Evolutionary conservation across 2,888 invertebrate genomes (phyloP).

Genomic region (Andrena haemorrhoa): DNA sequence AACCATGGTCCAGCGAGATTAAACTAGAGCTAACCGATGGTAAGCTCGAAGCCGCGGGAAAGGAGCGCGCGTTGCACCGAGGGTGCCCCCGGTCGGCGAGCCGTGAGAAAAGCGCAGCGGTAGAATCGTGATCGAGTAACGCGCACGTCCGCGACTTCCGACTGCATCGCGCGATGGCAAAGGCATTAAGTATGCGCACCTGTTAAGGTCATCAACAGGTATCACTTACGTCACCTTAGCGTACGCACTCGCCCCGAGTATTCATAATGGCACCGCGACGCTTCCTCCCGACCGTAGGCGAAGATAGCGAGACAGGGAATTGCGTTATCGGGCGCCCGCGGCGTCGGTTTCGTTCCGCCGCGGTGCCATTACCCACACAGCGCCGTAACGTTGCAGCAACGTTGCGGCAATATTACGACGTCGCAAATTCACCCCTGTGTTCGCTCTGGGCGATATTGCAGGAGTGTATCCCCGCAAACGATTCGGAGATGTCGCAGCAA

Average conservation of each 20-base stretch:
- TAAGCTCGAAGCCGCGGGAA: neutral
- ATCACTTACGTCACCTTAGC: constrained; percentile 71
- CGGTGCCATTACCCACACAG: too few relatives aligned
- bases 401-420: too few relatives aligned
- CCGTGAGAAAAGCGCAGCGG: constrained; percentile 41
- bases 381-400: too few relatives aligned
- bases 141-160: constrained; percentile 55
- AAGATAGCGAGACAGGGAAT: too few relatives aligned
- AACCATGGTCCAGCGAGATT: neutral
- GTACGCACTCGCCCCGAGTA: constrained; percentile 47
- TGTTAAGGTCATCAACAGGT: constrained; percentile 75
- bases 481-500: too few relatives aligned
- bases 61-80: neutral
- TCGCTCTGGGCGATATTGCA: too few relatives aligned
- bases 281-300: neutral
- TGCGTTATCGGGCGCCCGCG: too few relatives aligned
- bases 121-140: constrained; percentile 65
- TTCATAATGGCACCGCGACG: constrained; percentile 47
- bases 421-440: too few relatives aligned
- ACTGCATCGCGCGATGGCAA: constrained; percentile 62
- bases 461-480: too few relatives aligned
- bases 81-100: neutral
- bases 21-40: neutral
- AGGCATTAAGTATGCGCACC: constrained; percentile 67
- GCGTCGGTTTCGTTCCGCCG: neutral